Evolutionary conservation across 2,888 invertebrate genomes (phyloP).

Genomic region (Auanema sp.): DNA sequence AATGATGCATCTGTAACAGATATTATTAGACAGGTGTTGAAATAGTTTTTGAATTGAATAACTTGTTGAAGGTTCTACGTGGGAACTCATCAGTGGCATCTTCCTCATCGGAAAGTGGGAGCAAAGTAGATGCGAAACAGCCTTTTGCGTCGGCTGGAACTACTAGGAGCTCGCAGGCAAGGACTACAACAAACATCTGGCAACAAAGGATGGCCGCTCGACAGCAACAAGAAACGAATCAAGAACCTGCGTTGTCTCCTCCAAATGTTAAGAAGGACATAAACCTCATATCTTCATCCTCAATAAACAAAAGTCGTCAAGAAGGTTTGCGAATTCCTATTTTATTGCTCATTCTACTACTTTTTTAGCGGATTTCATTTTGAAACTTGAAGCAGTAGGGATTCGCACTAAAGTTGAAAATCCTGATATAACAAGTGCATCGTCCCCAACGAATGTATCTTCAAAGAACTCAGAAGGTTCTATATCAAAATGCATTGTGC

Average conservation of each 20-base stretch:
- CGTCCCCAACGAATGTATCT: neutral
- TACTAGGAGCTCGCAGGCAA: slow-evolving; percentile 71
- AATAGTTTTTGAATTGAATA: neutral
- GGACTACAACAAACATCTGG: slow-evolving; percentile 78
- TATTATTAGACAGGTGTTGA: slow-evolving; percentile 39
- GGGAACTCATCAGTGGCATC: slow-evolving; percentile 32
- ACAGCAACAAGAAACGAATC: slow-evolving; percentile 65
- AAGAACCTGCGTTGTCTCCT: slow-evolving; percentile 10
- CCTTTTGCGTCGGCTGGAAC: neutral
- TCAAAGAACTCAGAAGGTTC: slow-evolving; percentile 6
- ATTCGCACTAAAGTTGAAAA: neutral
- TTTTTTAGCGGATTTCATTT: no score
- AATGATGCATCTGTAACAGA: slow-evolving; percentile 73
- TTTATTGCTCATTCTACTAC: no score
- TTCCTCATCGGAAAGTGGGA: slow-evolving; percentile 31
- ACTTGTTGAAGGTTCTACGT: slow-evolving; percentile 22
- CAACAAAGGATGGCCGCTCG: slow-evolving; percentile 73
- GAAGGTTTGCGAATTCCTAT: neutral
- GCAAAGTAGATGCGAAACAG: neutral
- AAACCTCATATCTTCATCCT: neutral
- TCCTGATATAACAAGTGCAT: slow-evolving; percentile 6
- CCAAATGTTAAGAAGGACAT: neutral
- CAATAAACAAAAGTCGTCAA: neutral
- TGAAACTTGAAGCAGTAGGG: no score
- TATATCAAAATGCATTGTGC: neutral